phyloP scores from a whole-genome alignment of 2,888 invertebrate species.

The Lasioglossum oenotherae region DNA sequence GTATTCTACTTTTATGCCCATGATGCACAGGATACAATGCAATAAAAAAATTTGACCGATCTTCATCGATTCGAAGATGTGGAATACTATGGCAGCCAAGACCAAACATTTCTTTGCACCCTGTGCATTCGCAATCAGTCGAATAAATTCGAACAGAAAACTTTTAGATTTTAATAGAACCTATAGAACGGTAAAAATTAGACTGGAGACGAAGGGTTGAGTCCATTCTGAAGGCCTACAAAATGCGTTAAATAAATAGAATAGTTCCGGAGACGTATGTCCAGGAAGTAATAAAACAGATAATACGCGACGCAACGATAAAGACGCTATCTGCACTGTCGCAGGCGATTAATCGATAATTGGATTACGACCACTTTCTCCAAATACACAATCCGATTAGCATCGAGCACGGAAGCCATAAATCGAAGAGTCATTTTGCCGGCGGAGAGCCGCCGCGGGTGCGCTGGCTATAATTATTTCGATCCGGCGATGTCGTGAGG shows the following conservation, averaged over 20 bases:
- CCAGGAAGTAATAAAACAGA: neutral
- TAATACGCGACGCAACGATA: neutral
- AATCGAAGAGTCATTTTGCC: slow-evolving; percentile 41
- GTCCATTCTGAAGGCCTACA: no score
- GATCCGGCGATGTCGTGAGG: slow-evolving; percentile 32
- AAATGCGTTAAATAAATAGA: neutral
- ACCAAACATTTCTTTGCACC: no score
- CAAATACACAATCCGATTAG: slow-evolving; percentile 33
- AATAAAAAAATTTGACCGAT: no score
- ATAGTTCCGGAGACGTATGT: neutral
- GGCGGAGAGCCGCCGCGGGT: slow-evolving; percentile 1
- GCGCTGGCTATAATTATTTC: slow-evolving; percentile 43
- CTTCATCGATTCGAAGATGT: no score
- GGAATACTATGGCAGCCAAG: no score
- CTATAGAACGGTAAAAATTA: neutral
- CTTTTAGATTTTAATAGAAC: no score
- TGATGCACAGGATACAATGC: no score
- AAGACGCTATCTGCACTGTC: neutral
- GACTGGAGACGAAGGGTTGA: no score
- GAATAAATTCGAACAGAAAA: no score
- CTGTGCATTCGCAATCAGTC: no score
- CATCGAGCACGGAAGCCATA: slow-evolving; percentile 35
- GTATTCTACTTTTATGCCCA: no score
- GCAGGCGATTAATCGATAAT: slow-evolving; percentile 33
- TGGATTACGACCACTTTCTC: slow-evolving; percentile 39